A percentile compares a stretch with the other conserved stretches of the same genome.
These are phyloP conservation scores for Serrognathus titanus DNA, from an alignment of 2,888 invertebrate genomes.

Conservation along the genomic window DNA sequence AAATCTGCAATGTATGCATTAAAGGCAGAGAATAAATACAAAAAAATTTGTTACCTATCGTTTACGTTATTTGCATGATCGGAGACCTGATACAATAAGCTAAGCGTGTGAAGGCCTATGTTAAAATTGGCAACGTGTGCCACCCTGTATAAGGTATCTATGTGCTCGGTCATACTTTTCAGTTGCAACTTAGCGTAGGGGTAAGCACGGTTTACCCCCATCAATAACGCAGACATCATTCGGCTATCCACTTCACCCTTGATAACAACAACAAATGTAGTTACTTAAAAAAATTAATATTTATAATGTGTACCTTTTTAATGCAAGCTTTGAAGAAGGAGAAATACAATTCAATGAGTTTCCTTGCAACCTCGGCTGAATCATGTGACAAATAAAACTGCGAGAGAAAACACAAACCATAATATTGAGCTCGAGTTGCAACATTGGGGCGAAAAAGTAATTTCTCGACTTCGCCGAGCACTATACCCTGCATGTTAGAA, in stretches of 20 bases:
- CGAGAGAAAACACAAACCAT: constrained; percentile 87
- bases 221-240: constrained; percentile 78
- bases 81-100: constrained; percentile 62
- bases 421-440: constrained; percentile 82
- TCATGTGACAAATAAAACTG: constrained; percentile 76
- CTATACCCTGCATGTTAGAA: constrained; percentile 87
- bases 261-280: no score
- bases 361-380: constrained; percentile 73
- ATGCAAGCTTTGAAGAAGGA: constrained; percentile 91
- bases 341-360: constrained; percentile 88
- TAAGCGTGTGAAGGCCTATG: constrained; percentile 56
- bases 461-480: constrained; percentile 85
- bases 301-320: constrained; percentile 61
- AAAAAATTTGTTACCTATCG: constrained; percentile 53
- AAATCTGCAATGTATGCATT: constrained; percentile 54
- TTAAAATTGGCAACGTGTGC: constrained; percentile 78
- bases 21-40: background rate
- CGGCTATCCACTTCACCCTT: constrained; percentile 77
- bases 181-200: constrained; percentile 72
- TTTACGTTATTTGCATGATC: constrained; percentile 52
- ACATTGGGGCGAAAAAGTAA: constrained; percentile 83
- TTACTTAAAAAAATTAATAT: background rate
- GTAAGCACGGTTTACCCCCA: constrained; percentile 81
- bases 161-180: constrained; percentile 58
- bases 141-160: constrained; percentile 75